Evolutionary conservation across 2,888 invertebrate genomes (phyloP), one percentile per base, ranked within the genome.

Genomic region (Eupelmus urozonus): DNA sequence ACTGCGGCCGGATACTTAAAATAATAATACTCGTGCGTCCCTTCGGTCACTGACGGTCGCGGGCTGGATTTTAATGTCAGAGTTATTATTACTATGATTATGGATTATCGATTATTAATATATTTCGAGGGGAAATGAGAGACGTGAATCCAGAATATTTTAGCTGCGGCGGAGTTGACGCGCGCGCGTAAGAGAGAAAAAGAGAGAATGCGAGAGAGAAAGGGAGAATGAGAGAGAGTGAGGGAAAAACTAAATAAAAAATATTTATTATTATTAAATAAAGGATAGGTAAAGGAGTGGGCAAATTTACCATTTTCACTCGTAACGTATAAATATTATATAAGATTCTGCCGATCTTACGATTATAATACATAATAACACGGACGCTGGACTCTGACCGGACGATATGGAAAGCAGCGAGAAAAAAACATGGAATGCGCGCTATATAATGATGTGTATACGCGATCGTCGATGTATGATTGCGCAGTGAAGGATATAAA

Each of bases 381-480:
- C 23, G 20, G 16, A 53, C n/a, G n/a, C n/a, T n/a, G n/a, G n/a
- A n/a, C n/a, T n/a, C n/a, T n/a, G n/a, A n/a, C n/a, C n/a, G n/a
- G n/a, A n/a, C n/a, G n/a, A n/a, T n/a, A n/a, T n/a, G n/a, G n/a
- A n/a, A n/a, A n/a, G n/a, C n/a, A n/a, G n/a, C n/a, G n/a, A n/a
- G n/a, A n/a, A n/a, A n/a, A n/a, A n/a, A n/a, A n/a, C n/a, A n/a
- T n/a, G n/a, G n/a, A n/a, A n/a, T n/a, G n/a, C n/a, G n/a, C n/a
- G n/a, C n/a, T n/a, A n/a, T n/a, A n/a, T n/a, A n/a, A n/a, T n/a
- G n/a, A n/a, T n/a, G n/a, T n/a, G n/a, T 16, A 53, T 74, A 27
- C 79, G 70, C 77, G 76, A 79, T 81, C 74, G 72, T 76, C 75
- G 71, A 81, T 79, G 76, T 80, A 80, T 81, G 75, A 76, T 55